A percentile compares a stretch with the other conserved stretches of the same genome.
Conservation (phyloP, 2,113 vertebrate species). For the Clarias gariepinus region DNA sequence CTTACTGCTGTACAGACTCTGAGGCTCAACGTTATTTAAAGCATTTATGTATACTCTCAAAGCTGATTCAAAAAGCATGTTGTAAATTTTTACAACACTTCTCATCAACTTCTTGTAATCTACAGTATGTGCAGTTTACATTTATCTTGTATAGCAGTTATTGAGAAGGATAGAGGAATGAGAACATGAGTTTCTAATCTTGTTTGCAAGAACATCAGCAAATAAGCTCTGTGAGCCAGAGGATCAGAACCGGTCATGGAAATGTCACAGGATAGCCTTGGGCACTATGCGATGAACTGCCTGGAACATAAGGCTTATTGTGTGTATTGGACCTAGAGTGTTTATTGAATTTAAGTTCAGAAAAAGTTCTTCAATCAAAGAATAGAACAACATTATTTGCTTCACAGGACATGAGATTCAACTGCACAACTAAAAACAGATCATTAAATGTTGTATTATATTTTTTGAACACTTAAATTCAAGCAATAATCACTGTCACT, state of each 20-base stretch:
- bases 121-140: neutral
- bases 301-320: slow-evolving; percentile 41
- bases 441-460: neutral
- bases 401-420: neutral
- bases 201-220: neutral
- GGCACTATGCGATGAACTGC: neutral
- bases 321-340: neutral
- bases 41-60: neutral
- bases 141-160: neutral
- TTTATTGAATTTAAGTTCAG: neutral
- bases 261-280: slow-evolving; percentile 20
- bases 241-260: neutral
- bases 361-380: neutral
- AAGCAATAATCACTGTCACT: neutral
- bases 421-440: neutral
- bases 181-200: neutral
- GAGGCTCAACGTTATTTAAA: neutral
- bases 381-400: neutral
- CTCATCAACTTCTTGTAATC: neutral
- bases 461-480: neutral
- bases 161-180: neutral
- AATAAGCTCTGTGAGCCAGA: slow-evolving; percentile 14
- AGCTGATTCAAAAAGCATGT: neutral
- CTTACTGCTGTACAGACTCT: neutral
- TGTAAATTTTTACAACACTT: too few species aligned